Base-by-base conservation (phyloP, 2,113 vertebrate genomes). In the Scytalopus superciliaris region DNA sequence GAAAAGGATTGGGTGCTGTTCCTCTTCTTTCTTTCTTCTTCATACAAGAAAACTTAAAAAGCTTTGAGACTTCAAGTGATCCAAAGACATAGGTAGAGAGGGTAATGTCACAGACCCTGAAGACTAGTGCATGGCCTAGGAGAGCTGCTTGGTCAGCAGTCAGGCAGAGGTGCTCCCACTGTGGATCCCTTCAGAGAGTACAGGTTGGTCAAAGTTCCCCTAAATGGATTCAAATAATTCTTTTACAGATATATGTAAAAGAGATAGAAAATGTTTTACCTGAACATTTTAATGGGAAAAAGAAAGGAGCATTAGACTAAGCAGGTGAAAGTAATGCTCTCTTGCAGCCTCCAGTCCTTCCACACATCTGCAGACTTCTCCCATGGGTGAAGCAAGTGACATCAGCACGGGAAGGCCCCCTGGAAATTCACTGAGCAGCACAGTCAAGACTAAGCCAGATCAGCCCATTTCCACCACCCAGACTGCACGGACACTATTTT, bases 401-500 rank as follows among this genome's bases (percentile, higher is more conserved):
- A 17, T 7, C 1, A 5, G 40, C 37, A 14, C 6, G 6, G 78
- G n/a, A 85, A 93, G 39, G 28, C 47, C 0, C 19, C 18, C 63
- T 30, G n/a, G 44, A 73, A 89, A 50, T 17, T 23, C 75, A 50
- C 24, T 2, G 2, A 84, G 50, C 39, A 40, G 37, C 57, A 25
- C 1, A 2, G 25, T 12, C 70, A 90, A 59, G 55, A 59, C 59
- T n/a, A 25, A 80, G 16, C 25, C 59, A 53, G 53, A 68, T 47
- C 1, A 0, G 37, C 5, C 74, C 0, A 0, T 53, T 76, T 28
- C 45, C 42, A 55, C 18, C 73, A 70, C 37, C 22, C 66, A 39
- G 24, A 53, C 19, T 82, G 40, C 44, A 63, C 24, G 27, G 45
- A 21, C 40, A 4, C 27, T 35, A 2, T 27, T 76, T 76, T 21